Conservation (phyloP, 2,888 invertebrate genomes). For the Buathra laborator region DNA sequence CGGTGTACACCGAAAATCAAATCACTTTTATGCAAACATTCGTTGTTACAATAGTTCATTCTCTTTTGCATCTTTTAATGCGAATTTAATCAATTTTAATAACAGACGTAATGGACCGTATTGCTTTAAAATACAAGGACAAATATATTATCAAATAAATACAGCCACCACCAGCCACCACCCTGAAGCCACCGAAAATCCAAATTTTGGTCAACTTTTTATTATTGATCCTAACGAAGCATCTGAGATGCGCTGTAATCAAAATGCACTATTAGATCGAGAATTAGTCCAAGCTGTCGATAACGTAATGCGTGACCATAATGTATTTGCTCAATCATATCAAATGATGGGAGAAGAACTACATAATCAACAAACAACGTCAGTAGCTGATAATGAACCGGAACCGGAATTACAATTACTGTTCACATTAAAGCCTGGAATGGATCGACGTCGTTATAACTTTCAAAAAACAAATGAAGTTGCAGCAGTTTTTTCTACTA, state of each 20-base stretch:
- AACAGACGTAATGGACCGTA: background rate
- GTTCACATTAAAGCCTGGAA: conserved; percentile 67
- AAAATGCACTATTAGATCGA: conserved; percentile 41
- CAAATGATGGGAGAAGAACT: conserved; percentile 68
- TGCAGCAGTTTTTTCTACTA: conserved; percentile 67
- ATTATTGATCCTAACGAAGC: conserved; percentile 68
- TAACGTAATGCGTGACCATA: conserved; percentile 55
- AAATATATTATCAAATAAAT: conserved; percentile 51
- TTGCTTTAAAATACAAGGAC: conserved; percentile 26
- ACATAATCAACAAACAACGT: background rate
- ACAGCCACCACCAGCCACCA: too few species aligned
- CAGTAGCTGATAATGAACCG: background rate
- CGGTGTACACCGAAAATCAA: conserved; percentile 32
- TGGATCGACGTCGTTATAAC: conserved; percentile 66
- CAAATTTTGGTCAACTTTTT: conserved; percentile 68
- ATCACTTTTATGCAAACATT: conserved; percentile 37
- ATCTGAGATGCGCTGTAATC: conserved; percentile 37
- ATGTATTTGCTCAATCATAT: conserved; percentile 66
- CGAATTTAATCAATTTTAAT: conserved; percentile 57
- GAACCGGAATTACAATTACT: conserved; percentile 60
- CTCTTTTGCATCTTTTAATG: conserved; percentile 64
- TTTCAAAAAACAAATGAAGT: conserved; percentile 68
- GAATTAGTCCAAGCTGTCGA: conserved; percentile 54
- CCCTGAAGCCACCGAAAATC: conserved; percentile 52
- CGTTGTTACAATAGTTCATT: conserved; percentile 54